Conservation (phyloP, 2,113 vertebrate genomes). For the Lagopus muta region DNA sequence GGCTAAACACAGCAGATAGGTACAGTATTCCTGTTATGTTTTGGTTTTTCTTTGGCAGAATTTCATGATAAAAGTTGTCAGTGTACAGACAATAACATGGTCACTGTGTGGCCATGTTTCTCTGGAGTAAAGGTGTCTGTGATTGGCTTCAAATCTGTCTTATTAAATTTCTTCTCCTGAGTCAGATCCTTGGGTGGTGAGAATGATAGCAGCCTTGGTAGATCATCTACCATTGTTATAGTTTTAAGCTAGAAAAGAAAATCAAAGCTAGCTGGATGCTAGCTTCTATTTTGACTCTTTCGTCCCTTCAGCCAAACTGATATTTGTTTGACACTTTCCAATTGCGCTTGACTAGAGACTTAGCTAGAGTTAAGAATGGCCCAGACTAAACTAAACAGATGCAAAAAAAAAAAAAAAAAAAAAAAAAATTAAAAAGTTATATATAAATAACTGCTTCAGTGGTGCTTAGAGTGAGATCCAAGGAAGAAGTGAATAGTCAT, state of each 20-base stretch:
- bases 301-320: not conserved
- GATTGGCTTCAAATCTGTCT: conserved; percentile 7
- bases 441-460: not conserved
- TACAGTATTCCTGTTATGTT: not conserved
- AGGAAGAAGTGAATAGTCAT: not conserved
- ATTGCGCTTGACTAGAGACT: not conserved
- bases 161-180: conserved; percentile 26
- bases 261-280: not conserved
- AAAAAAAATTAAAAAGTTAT: not conserved
- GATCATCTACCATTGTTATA: not conserved
- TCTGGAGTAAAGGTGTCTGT: not conserved
- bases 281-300: not conserved
- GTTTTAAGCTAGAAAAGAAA: not conserved
- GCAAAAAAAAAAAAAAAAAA: not conserved
- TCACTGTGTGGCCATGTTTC: not conserved
- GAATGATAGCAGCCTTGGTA: not conserved
- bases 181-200: not conserved
- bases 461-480: not conserved
- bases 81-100: not conserved
- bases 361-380: not conserved
- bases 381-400: accelerated
- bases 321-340: not conserved
- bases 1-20: not conserved
- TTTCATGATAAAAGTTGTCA: not conserved
- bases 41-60: not conserved